These are phyloP conservation scores for Ailurus styani DNA, from an alignment of 2,113 vertebrate species.

Conservation along the genomic window DNA sequence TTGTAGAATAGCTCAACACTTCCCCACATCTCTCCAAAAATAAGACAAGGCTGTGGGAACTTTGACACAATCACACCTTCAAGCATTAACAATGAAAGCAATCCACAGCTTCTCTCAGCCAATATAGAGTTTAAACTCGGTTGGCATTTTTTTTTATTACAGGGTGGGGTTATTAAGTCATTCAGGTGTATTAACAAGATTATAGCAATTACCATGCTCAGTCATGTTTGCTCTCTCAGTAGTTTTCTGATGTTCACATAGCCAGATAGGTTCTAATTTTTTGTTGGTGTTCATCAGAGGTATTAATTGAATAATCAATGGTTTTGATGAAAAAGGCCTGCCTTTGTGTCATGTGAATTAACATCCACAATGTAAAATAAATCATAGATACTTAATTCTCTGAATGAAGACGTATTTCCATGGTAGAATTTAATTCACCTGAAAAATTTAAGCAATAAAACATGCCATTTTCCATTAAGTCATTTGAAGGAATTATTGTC, in stretches of 20 bases:
- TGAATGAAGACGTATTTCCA: background rate
- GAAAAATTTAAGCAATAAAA: background rate
- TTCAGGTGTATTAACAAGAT: background rate
- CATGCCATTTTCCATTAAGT: background rate
- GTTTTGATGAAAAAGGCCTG: background rate
- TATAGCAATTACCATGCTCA: background rate
- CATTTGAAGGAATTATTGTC: background rate
- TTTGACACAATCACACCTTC: background rate
- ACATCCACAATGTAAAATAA: background rate
- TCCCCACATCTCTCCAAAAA: background rate
- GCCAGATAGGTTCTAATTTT: background rate
- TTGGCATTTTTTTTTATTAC: background rate
- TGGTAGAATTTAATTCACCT: background rate
- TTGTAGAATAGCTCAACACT: background rate
- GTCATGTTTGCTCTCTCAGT: background rate
- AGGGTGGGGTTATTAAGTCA: background rate
- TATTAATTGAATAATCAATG: slow-evolving; percentile 41
- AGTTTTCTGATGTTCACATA: background rate
- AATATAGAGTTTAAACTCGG: background rate
- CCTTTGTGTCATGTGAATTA: background rate
- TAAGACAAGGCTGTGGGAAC: background rate
- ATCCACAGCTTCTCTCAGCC: background rate
- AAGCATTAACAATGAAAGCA: background rate
- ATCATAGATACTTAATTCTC: background rate
- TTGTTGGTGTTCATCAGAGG: slow-evolving; percentile 3